Percentiles rank a stretch among this genome's conserved stretches.
phyloP scores from a whole-genome alignment of 2,888 invertebrate species.

The Pammene aurita region DNA sequence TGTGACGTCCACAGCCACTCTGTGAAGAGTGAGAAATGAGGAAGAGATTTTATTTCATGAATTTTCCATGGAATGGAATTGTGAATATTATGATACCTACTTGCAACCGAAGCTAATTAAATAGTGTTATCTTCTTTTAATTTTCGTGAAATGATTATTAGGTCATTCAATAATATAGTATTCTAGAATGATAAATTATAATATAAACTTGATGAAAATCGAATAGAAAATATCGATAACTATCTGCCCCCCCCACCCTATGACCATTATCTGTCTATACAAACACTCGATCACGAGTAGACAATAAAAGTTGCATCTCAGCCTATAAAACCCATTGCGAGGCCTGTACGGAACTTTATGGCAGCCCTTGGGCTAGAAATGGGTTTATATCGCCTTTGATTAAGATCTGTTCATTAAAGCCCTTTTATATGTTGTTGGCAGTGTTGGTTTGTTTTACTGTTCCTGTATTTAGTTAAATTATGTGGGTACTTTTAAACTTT shows the following conservation, averaged over 20 bases:
- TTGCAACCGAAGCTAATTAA: too few species aligned
- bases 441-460: conserved; percentile 25
- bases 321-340: conserved; percentile 47
- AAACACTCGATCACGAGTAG: conserved; percentile 58
- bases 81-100: too few species aligned
- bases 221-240: background rate
- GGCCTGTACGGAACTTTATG: conserved; percentile 57
- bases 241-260: conserved; percentile 36
- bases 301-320: conserved; percentile 60
- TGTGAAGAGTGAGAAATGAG: too few species aligned
- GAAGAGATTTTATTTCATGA: too few species aligned
- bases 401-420: conserved; percentile 48
- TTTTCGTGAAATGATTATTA: too few species aligned
- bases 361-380: conserved; percentile 56
- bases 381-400: conserved; percentile 57
- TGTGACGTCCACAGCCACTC: too few species aligned
- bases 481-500: too few species aligned
- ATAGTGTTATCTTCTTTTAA: too few species aligned
- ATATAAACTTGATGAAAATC: background rate
- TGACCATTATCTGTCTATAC: conserved; percentile 52
- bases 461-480: background rate
- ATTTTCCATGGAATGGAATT: too few species aligned
- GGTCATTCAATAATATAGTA: too few species aligned
- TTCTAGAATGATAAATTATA: background rate
- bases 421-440: conserved; percentile 38